phyloP scores from a whole-genome alignment of 2,888 invertebrate genomes.

The Erebia palarica region DNA sequence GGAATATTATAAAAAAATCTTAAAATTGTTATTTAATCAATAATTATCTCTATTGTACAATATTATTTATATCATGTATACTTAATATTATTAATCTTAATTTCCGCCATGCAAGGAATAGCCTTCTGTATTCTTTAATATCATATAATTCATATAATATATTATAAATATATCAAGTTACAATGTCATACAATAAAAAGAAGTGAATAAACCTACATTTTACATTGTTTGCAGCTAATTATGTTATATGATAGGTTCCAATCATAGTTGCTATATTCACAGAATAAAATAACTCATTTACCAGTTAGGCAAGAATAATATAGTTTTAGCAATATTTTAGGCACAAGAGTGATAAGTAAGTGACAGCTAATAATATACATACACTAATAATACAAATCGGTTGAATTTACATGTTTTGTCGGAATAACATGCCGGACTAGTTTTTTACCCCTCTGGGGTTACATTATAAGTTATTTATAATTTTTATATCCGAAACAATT shows the following conservation, averaged over 20 bases:
- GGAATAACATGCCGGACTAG: too few relatives aligned
- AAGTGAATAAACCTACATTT: too few relatives aligned
- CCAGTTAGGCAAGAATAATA: slow-evolving; percentile 12
- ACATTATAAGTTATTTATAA: neutral
- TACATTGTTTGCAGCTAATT: neutral
- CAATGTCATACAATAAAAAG: too few relatives aligned
- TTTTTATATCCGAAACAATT: neutral
- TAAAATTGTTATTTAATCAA: neutral
- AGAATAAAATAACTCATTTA: neutral
- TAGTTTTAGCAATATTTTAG: neutral
- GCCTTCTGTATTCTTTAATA: neutral
- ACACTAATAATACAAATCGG: too few relatives aligned
- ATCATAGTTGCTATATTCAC: too few relatives aligned
- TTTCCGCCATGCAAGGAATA: neutral
- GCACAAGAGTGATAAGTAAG: slow-evolving; percentile 12
- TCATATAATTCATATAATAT: too few relatives aligned
- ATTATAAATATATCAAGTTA: too few relatives aligned
- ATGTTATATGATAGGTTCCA: too few relatives aligned
- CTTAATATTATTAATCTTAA: neutral
- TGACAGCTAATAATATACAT: neutral
- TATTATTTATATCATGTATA: neutral
- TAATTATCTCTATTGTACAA: slow-evolving; percentile 1
- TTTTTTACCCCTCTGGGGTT: neutral
- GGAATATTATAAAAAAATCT: neutral
- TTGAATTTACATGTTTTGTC: too few relatives aligned